A percentile compares a stretch with the other conserved stretches of the same genome.
Evolutionary conservation across 2,113 vertebrate species (phyloP).

Genomic region (Ptilonorhynchus violaceus): DNA sequence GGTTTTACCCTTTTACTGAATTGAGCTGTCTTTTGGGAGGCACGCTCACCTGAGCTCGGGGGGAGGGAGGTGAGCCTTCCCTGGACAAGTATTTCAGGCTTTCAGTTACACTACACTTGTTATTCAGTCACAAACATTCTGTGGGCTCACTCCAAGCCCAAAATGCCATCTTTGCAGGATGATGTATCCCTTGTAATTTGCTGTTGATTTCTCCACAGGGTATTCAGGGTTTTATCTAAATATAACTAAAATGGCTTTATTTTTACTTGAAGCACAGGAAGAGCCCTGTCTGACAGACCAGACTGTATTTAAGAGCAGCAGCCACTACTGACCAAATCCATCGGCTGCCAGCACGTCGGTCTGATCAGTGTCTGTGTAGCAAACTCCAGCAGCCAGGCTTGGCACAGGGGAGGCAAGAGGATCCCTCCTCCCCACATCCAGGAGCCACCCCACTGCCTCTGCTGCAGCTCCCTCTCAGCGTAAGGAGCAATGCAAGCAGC

Average conservation of each 20-base stretch:
- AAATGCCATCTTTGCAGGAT: neutral
- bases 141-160: neutral
- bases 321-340: neutral
- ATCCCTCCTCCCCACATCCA: neutral
- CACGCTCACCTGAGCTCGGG: rapidly evolving
- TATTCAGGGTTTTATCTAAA: neutral
- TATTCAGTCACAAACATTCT: neutral
- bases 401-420: neutral
- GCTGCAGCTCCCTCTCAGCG: neutral
- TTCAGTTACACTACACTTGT: neutral
- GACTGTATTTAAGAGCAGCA: neutral
- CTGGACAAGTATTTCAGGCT: neutral
- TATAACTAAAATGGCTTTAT: neutral
- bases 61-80: neutral
- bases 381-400: neutral
- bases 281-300: neutral
- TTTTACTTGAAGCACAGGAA: neutral
- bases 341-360: rapidly evolving
- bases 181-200: neutral
- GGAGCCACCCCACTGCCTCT: rapidly evolving
- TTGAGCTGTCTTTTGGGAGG: neutral
- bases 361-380: rapidly evolving
- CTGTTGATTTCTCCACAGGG: neutral
- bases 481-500: neutral
- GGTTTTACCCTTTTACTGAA: neutral